These are phyloP conservation scores for Oreocharis arfaki DNA, from an alignment of 2,113 vertebrate genomes.

Conservation along the genomic window DNA sequence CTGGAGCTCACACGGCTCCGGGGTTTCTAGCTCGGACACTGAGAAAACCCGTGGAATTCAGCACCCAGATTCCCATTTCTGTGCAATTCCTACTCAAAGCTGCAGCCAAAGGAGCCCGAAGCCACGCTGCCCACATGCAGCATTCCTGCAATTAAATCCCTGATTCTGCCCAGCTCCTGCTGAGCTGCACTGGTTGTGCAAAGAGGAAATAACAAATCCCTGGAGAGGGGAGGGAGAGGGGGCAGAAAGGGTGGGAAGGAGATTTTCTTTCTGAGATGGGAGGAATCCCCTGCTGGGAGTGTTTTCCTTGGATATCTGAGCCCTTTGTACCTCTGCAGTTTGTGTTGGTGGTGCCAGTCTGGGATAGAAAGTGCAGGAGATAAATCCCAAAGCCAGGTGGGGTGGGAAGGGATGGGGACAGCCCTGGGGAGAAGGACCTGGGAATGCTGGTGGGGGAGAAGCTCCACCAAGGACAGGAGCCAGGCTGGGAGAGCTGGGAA, in stretches of 20 bases:
- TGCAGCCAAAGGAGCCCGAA: neutral
- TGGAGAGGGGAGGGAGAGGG: neutral
- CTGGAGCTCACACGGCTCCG: rapidly evolving
- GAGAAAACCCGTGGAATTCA: neutral
- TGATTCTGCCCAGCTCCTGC: neutral
- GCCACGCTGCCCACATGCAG: rapidly evolving
- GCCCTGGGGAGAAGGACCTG: neutral
- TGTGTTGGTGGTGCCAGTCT: too few species aligned
- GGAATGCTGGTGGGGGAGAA: neutral
- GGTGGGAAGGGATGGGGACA: neutral
- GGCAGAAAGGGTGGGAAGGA: neutral
- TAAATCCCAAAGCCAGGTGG: neutral
- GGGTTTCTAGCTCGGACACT: neutral
- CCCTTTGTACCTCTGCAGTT: neutral
- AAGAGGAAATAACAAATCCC: neutral
- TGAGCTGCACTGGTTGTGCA: neutral
- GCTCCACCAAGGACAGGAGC: neutral
- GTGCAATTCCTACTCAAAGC: neutral
- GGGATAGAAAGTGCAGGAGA: neutral
- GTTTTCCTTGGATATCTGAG: neutral
- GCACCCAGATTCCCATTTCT: rapidly evolving
- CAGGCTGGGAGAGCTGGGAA: neutral
- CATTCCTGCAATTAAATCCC: neutral
- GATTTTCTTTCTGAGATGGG: neutral
- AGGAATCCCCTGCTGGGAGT: neutral